A percentile compares a stretch with the other conserved stretches of the same genome.
phyloP scores from a whole-genome alignment of 2,113 vertebrate species.

The Heliornis fulica region DNA sequence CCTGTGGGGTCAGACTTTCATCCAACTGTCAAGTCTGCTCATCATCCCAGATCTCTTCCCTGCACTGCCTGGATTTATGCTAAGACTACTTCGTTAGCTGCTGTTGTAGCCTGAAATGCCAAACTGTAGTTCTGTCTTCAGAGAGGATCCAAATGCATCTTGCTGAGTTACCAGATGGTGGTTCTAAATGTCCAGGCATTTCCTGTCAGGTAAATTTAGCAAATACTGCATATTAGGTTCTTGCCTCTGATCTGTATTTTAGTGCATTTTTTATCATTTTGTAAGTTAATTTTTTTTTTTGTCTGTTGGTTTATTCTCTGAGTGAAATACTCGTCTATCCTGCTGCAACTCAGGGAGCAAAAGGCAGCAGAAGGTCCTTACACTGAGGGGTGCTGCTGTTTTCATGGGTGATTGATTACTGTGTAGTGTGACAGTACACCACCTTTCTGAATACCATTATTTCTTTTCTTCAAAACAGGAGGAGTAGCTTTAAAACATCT shows the following conservation, averaged over 20 bases:
- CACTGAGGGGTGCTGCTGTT: not conserved
- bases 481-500: not conserved
- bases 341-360: not conserved
- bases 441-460: not conserved
- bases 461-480: not conserved
- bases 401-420: not conserved
- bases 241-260: not conserved
- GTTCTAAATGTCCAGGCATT: not conserved
- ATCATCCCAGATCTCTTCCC: not conserved
- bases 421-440: not conserved
- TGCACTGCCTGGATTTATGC: fast-evolving
- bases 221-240: not conserved
- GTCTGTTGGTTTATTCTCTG: not conserved
- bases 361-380: not conserved
- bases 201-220: not conserved
- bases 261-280: not conserved
- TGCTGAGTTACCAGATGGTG: not conserved
- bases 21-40: not conserved
- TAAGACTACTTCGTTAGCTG: not conserved
- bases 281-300: not conserved
- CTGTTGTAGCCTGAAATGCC: not conserved
- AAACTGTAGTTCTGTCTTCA: not conserved
- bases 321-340: not conserved
- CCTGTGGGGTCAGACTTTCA: not conserved
- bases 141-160: not conserved